These are phyloP conservation scores for Lydus trimaculatus DNA, from an alignment of 2,888 invertebrate species.

Conservation along the genomic window DNA sequence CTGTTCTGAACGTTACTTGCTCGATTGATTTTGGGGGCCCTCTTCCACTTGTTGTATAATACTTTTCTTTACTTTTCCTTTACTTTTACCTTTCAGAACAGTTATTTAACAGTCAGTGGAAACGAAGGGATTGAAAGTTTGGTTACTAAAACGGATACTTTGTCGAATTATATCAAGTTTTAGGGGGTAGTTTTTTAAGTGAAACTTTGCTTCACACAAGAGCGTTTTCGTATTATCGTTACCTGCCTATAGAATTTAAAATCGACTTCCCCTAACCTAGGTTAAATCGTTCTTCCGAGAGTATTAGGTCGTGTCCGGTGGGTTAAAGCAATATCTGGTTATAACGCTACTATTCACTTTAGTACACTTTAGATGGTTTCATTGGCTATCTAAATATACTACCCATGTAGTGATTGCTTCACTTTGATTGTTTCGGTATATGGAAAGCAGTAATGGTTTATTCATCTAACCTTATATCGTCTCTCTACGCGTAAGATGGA, in stretches of 20 bases:
- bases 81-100: too few species aligned
- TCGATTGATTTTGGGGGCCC: background rate
- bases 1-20: background rate
- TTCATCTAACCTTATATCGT: too few species aligned
- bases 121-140: too few species aligned
- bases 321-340: constrained; percentile 50
- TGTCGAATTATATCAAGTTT: background rate
- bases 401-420: background rate
- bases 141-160: background rate
- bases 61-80: too few species aligned
- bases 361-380: constrained; percentile 23
- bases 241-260: constrained; percentile 33
- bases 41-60: background rate
- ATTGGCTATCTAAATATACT: background rate
- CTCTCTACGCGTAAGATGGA: too few species aligned
- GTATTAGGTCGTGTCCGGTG: constrained; percentile 51
- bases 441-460: background rate
- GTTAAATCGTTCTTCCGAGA: constrained; percentile 50
- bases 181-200: background rate
- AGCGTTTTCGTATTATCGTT: constrained; percentile 21
- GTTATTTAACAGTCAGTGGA: too few species aligned
- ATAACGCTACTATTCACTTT: constrained; percentile 35
- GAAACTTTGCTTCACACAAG: constrained; percentile 11
- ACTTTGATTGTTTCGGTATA: background rate
- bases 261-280: constrained; percentile 42